These are phyloP conservation scores for Dipodomys spectabilis DNA, from an alignment of 2,113 vertebrate species.

Conservation along the genomic window DNA sequence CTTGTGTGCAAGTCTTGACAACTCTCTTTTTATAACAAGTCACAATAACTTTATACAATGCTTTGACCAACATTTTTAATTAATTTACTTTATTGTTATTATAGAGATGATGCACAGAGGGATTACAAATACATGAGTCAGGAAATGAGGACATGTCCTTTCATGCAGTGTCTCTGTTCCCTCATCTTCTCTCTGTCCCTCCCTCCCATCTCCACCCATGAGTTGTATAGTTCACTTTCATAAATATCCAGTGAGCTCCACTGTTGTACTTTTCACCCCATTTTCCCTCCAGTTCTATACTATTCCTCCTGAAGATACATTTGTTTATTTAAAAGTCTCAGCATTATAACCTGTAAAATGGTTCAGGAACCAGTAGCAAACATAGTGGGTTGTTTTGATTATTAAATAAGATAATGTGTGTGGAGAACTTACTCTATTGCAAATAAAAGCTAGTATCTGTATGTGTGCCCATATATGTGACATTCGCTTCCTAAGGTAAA, in stretches of 20 bases:
- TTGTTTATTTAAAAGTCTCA: not conserved
- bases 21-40: not conserved
- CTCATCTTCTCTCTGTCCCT: too few species aligned
- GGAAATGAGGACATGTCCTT: too few species aligned
- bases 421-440: not conserved
- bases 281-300: too few species aligned
- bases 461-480: not conserved
- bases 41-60: not conserved
- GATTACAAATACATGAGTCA: too few species aligned
- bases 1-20: not conserved
- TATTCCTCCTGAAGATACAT: too few species aligned
- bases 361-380: not conserved
- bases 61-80: not conserved
- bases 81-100: too few species aligned
- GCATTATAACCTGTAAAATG: not conserved
- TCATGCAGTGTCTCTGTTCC: too few species aligned
- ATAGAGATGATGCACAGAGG: too few species aligned
- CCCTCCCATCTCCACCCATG: too few species aligned
- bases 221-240: too few species aligned
- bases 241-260: too few species aligned
- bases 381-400: not conserved
- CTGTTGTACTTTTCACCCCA: too few species aligned
- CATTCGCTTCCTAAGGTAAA: not conserved
- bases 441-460: not conserved
- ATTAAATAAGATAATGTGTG: not conserved